Conservation (phyloP, 2,797 vertebrate genomes). For the Gymnoscopelus microlampas region DNA sequence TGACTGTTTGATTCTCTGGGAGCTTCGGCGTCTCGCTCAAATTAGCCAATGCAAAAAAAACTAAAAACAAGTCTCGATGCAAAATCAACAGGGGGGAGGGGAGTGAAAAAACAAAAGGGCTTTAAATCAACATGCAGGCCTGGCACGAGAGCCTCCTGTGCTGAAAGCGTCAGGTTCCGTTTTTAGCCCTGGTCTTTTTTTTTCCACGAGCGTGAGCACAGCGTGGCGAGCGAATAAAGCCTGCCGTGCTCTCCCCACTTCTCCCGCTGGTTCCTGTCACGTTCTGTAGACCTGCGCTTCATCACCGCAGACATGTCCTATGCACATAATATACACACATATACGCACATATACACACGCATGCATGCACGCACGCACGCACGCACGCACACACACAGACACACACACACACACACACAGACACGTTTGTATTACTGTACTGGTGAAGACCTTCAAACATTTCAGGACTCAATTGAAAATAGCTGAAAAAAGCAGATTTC, state of each 20-base stretch:
- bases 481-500: no score
- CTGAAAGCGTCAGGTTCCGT: slow-evolving; percentile 44
- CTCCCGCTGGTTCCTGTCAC: slow-evolving; percentile 58
- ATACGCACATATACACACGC: neutral
- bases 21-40: slow-evolving; percentile 57
- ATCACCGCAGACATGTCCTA: slow-evolving; percentile 56
- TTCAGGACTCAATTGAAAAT: no score
- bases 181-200: slow-evolving; percentile 29
- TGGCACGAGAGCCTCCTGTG: slow-evolving; percentile 44
- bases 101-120: slow-evolving; percentile 16
- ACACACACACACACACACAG: slow-evolving; percentile 7
- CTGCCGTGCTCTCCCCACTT: neutral
- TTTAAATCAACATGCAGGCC: slow-evolving; percentile 27
- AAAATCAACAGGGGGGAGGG: slow-evolving; percentile 42
- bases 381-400: neutral
- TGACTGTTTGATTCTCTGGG: no score
- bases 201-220: slow-evolving; percentile 59
- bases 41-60: slow-evolving; percentile 62
- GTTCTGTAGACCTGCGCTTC: slow-evolving; percentile 65
- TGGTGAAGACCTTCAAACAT: neutral
- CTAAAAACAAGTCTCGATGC: slow-evolving; percentile 43
- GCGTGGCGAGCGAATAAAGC: no score
- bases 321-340: slow-evolving; percentile 2
- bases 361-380: neutral
- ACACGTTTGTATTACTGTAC: neutral